Evolutionary conservation across 2,113 vertebrate genomes (phyloP), one percentile per base, ranked within the genome.

Genomic region (Elephas maximus): DNA sequence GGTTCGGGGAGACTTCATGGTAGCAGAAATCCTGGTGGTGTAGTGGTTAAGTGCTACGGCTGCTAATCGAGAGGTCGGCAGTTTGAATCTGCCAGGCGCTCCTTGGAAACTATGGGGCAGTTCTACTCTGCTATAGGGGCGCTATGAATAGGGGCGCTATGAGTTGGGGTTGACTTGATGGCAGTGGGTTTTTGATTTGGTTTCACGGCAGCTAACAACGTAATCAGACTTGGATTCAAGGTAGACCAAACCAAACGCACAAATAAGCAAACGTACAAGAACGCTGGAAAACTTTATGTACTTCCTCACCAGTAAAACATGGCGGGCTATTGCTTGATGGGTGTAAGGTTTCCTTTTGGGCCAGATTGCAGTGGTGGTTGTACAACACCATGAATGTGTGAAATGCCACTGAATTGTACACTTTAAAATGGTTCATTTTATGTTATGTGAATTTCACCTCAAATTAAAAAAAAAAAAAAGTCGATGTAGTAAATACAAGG

Each of bases 331-430:
- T 76, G 18, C 71, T 41, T 74, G 15, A 6, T 41, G 71, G n/a
- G 2, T 20, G 26, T 11, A 41, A 48, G 51, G 14, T 30, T 63
- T 45, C 18, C 17, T 12, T 71, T 24, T 62, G 69, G 45, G 71
- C 44, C 5, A 30, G 71, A 33, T 2, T 9, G 63, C 14, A 71
- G 20, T 28, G 15, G 5, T 2, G 20, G 23, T 1, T 23, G 3
- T 24, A 3, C 0, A 2, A 3, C 21, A 9, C 0, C 2, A 8
- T 15, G 41, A 28, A 37, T 63, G 21, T 2, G 12, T 57, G 53
- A 10, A 57, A 57, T 17, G 11, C 53, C 53, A 0, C 21, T 48
- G 15, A 8, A 48, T 12, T 11, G 65, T 4, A 7, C 65, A 26
- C 28, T 62, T 15, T 60, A 26, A 62, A 37, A 90, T 2, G 37